phyloP scores from a whole-genome alignment of 2,113 vertebrate species.

The Tricholaema leucomelas region DNA sequence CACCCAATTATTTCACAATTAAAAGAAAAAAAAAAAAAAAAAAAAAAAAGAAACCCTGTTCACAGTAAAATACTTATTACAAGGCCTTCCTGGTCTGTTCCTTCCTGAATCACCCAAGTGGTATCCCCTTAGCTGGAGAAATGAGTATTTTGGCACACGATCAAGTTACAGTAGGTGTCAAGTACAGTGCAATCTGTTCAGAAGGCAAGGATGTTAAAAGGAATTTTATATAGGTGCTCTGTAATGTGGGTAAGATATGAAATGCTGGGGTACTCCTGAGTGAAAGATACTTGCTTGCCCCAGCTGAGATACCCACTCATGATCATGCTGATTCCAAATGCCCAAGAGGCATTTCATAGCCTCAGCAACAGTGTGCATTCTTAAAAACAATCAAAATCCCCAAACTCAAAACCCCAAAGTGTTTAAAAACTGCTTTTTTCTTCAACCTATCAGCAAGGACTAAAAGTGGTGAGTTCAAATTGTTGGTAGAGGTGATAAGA shows the following conservation, averaged over 20 bases:
- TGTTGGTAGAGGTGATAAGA: background rate
- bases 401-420: background rate
- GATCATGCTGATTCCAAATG: slow-evolving; percentile 41
- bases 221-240: slow-evolving; percentile 1
- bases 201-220: slow-evolving; percentile 62
- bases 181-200: slow-evolving; percentile 53
- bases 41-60: slow-evolving; percentile 19
- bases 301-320: slow-evolving; percentile 22
- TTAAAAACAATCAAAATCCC: background rate
- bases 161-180: slow-evolving; percentile 45
- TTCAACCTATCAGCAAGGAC: slow-evolving; percentile 21
- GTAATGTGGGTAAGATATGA: background rate
- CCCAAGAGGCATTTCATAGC: slow-evolving; percentile 18
- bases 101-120: slow-evolving; percentile 39
- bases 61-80: slow-evolving; percentile 55
- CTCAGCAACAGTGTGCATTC: slow-evolving; percentile 5
- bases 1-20: slow-evolving; percentile 18
- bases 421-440: slow-evolving; percentile 44
- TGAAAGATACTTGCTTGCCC: slow-evolving; percentile 49
- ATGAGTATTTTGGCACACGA: slow-evolving; percentile 70
- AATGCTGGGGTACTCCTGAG: slow-evolving; percentile 54
- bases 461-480: slow-evolving; percentile 36
- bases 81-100: slow-evolving; percentile 50
- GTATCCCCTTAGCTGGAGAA: slow-evolving; percentile 57
- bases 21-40: slow-evolving; percentile 19